Evolutionary conservation across 2,113 vertebrate species (phyloP), one percentile per base, ranked within the genome.

Genomic region (Hypanus sabinus): DNA sequence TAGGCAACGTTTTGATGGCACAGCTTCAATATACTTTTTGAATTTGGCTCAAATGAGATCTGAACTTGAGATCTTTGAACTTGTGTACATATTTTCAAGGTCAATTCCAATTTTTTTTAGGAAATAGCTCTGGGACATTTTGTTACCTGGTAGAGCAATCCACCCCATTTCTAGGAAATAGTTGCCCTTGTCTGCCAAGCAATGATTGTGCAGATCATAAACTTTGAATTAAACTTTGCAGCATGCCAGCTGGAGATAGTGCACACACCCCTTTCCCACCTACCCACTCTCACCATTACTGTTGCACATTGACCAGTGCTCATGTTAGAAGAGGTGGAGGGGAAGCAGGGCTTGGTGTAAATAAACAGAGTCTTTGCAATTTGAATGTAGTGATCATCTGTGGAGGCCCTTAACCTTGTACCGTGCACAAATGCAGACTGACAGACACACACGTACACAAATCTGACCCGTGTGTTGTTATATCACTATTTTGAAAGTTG

Each of bases 51-150:
- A 27, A 18, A 11, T 73, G 24, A 30, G 91, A 92, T 71, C 30
- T 71, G 68, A 93, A 71, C 91, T 46, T 55, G 65, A 38, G 36
- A 70, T 75, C 70, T 93, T 93, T 93, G 68, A 30, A 36, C 91
- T 73, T 73, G 11, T 73, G 91, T 73, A 73, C 8, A 27, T 16
- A 73, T 55, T 73, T 46, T 30, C 91, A 93, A 93, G 91, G 70
- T 71, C 91, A 14, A 62, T 57, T 33, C 12, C 30, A 55, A 14
- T 20, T 65, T 90, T 90, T 68, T 62, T 62, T 12, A 62, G 30
- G 7, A 87, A 87, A 87, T 62, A 87, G 11, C 10, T n/a, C 16
- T 68, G 1, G 60, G n/a, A 33, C 85, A 33, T 3, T 90, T 65
- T 90, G 60, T 65, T 65, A 33, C 18, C 30, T 36, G 30, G 57